Evolutionary conservation across 1,140 invertebrate species (phyloP).

Genomic region (Belonocnema kinseyi): DNA sequence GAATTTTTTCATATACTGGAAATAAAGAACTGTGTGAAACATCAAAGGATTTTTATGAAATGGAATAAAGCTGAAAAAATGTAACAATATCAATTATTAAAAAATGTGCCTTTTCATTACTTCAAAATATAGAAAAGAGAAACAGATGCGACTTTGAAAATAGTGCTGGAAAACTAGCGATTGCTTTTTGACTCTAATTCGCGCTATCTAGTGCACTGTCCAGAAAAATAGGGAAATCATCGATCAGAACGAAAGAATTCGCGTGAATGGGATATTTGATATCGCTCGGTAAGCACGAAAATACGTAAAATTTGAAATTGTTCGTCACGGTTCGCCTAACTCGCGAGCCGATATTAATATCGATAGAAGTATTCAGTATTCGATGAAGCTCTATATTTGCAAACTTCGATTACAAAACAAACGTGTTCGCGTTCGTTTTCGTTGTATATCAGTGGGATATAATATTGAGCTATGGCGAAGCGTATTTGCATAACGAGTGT

Average conservation of each 20-base stretch:
- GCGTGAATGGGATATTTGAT: constrained; percentile 34
- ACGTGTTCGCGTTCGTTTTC: constrained; percentile 34
- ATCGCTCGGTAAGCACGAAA: constrained; percentile 35
- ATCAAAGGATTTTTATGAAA: too few relatives aligned
- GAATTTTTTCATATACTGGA: too few relatives aligned
- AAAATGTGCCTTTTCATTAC: not conserved
- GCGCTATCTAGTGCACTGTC: constrained; percentile 8
- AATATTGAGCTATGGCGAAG: constrained; percentile 42
- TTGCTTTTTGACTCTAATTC: constrained; percentile 23
- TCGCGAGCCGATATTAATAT: constrained; percentile 32
- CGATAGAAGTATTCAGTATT: constrained; percentile 33
- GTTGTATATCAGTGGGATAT: constrained; percentile 38
- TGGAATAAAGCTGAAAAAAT: too few relatives aligned
- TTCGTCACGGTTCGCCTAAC: constrained; percentile 34
- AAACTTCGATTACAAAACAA: constrained; percentile 52
- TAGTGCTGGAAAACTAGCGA: not conserved
- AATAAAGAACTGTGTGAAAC: too few relatives aligned
- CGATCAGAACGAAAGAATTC: constrained; percentile 23
- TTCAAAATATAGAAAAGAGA: not conserved
- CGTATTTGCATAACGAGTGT: constrained; percentile 46
- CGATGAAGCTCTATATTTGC: constrained; percentile 49
- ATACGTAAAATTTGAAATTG: constrained; percentile 34
- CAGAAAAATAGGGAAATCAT: constrained; percentile 19
- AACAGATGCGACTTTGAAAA: constrained; percentile 7
- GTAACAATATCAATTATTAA: too few relatives aligned